Conservation (phyloP, 2,888 invertebrate species). For the Dasysyrphus tricinctus region DNA sequence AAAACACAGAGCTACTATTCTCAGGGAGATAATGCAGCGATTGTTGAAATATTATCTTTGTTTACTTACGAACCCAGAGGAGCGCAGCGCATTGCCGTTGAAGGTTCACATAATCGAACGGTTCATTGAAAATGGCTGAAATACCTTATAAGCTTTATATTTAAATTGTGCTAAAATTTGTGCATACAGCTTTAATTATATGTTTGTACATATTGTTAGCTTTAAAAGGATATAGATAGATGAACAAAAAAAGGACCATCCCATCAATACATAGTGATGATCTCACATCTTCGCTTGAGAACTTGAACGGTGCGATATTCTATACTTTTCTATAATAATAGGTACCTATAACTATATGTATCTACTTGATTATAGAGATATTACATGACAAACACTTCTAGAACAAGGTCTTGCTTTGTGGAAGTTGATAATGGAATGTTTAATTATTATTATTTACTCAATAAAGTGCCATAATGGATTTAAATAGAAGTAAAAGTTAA, state of each 20-base stretch:
- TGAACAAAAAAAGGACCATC: not conserved
- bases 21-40: slow-evolving; percentile 47
- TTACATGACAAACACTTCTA: no score
- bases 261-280: not conserved
- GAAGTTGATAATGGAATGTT: no score
- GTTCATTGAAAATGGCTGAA: not conserved
- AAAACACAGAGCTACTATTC: slow-evolving; percentile 47
- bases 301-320: no score
- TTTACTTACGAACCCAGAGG: slow-evolving; percentile 16
- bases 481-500: no score
- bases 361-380: no score
- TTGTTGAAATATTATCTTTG: slow-evolving; percentile 59
- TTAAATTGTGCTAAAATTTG: not conserved
- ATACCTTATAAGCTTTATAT: not conserved
- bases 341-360: no score
- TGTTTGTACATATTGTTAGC: not conserved
- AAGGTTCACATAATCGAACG: slow-evolving; percentile 23
- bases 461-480: no score
- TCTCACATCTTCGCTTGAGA: not conserved
- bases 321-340: no score
- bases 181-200: not conserved
- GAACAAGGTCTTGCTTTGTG: no score
- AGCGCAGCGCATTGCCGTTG: not conserved
- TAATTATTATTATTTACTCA: no score
- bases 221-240: not conserved